These are phyloP conservation scores for Bungarus multicinctus DNA, from an alignment of 2,113 vertebrate species.

Conservation along the genomic window DNA sequence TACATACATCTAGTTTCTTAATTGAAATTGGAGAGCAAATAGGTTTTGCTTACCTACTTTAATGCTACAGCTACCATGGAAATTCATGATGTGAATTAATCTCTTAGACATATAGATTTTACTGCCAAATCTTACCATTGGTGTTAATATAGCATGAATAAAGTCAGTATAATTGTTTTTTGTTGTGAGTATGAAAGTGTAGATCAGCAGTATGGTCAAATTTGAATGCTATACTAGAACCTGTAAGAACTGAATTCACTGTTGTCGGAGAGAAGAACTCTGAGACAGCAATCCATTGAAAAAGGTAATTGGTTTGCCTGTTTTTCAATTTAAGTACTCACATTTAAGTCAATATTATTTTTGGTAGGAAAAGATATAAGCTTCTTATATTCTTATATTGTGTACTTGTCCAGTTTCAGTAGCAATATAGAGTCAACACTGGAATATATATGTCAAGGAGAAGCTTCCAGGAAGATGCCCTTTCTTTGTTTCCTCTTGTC, in stretches of 20 bases:
- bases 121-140: neutral
- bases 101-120: neutral
- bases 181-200: neutral
- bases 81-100: neutral
- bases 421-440: neutral
- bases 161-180: neutral
- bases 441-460: neutral
- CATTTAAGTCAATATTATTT: constrained; percentile 1
- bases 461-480: neutral
- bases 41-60: neutral
- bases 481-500: neutral
- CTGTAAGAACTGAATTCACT: neutral
- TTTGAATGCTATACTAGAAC: neutral
- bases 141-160: neutral
- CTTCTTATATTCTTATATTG: too few relatives aligned
- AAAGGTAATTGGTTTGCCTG: neutral
- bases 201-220: neutral
- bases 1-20: neutral
- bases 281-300: neutral
- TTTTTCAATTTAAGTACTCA: neutral
- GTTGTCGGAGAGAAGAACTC: neutral
- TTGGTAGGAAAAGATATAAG: neutral
- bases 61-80: neutral
- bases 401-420: neutral
- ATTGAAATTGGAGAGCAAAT: neutral